phyloP scores from a whole-genome alignment of 2,888 invertebrate genomes.

The Mactromeris polynyma region DNA sequence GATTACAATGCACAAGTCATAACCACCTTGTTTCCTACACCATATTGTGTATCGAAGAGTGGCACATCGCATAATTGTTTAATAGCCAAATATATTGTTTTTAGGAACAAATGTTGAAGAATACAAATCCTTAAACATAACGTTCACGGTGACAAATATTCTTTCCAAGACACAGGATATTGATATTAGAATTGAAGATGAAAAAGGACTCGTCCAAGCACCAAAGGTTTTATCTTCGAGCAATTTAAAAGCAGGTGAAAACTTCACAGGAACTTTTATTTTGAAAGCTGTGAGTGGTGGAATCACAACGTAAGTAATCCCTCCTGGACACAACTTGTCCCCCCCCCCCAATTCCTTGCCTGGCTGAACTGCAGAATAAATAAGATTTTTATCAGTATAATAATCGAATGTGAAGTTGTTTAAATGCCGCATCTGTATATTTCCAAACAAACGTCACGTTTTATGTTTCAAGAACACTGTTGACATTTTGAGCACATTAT shows the following conservation, averaged over 20 bases:
- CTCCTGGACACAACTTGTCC: neutral
- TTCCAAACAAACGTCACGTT: neutral
- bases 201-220: conserved; percentile 45
- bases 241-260: conserved; percentile 44
- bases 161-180: conserved; percentile 47
- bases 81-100: neutral
- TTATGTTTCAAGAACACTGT: neutral
- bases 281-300: conserved; percentile 54
- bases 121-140: conserved; percentile 46
- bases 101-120: neutral
- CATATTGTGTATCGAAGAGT: too few relatives aligned
- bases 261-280: conserved; percentile 50
- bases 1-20: too few relatives aligned
- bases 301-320: conserved; percentile 58
- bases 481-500: too few relatives aligned
- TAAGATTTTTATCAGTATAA: neutral
- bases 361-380: too few relatives aligned
- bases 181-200: conserved; percentile 60
- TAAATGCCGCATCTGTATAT: neutral
- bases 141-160: conserved; percentile 53
- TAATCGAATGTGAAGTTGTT: neutral
- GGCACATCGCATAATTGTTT: too few relatives aligned
- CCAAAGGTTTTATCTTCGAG: conserved; percentile 29
- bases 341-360: too few relatives aligned
- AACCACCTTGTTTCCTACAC: too few relatives aligned